Evolutionary conservation across 2,888 invertebrate genomes (phyloP).

Genomic region (Selenia dentaria): DNA sequence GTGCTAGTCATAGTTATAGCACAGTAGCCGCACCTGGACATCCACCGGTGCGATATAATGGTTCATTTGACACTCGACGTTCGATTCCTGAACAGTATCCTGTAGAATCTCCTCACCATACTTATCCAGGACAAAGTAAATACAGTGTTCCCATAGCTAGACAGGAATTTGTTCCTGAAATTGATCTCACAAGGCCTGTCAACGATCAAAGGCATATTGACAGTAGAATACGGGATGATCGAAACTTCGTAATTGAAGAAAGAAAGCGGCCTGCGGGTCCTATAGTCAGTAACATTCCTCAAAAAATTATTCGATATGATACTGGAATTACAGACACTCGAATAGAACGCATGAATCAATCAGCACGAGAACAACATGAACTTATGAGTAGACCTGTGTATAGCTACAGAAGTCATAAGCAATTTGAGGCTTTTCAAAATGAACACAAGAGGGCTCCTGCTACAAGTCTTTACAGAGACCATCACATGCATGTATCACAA

Average conservation of each 20-base stretch:
- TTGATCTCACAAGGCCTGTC: conserved; percentile 71
- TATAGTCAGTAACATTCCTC: conserved; percentile 77
- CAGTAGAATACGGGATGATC: conserved; percentile 67
- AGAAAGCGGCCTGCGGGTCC: conserved; percentile 71
- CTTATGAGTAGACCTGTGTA: conserved; percentile 75
- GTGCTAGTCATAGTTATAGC: conserved; percentile 48
- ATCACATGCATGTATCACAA: conserved; percentile 53
- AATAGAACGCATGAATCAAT: conserved; percentile 67
- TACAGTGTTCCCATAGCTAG: conserved; percentile 53
- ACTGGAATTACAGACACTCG: conserved; percentile 74
- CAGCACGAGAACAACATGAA: conserved; percentile 72
- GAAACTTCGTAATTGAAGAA: conserved; percentile 71
- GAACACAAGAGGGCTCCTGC: conserved; percentile 64
- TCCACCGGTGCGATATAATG: conserved; percentile 62
- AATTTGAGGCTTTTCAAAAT: conserved; percentile 71
- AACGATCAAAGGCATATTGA: conserved; percentile 63
- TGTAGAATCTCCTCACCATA: conserved; percentile 64
- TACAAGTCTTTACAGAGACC: conserved; percentile 59
- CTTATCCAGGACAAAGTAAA: conserved; percentile 64
- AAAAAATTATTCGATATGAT: conserved; percentile 76
- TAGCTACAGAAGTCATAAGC: conserved; percentile 73
- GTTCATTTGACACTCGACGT: conserved; percentile 59
- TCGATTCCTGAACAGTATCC: conserved; percentile 58
- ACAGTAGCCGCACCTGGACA: conserved; percentile 50
- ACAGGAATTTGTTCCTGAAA: conserved; percentile 72